Percentiles rank a stretch among this genome's conserved stretches.
phyloP scores from a whole-genome alignment of 1,140 invertebrate species.

The Augochlora pura region DNA sequence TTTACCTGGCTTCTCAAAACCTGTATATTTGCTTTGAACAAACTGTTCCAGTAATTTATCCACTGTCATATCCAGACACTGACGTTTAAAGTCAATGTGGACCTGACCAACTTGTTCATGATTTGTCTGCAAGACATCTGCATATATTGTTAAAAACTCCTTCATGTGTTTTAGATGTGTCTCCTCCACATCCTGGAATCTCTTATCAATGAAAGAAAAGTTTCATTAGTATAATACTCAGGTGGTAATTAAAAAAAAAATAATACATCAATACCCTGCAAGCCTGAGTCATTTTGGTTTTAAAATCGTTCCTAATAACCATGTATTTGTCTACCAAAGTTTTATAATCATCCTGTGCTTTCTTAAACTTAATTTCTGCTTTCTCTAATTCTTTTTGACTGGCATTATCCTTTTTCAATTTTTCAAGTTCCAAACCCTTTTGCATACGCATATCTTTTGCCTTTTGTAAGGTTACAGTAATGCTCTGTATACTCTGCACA shows the following conservation, averaged over 20 bases:
- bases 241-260: not conserved
- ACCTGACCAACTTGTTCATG: constrained; percentile 94
- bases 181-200: constrained; percentile 97
- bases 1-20: constrained; percentile 94
- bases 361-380: constrained; percentile 94
- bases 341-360: constrained; percentile 96
- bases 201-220: constrained; percentile 78
- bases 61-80: constrained; percentile 94
- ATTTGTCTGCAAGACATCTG: constrained; percentile 92
- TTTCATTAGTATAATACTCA: constrained; percentile 27
- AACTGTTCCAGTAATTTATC: constrained; percentile 95
- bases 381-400: constrained; percentile 96
- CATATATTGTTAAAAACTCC: constrained; percentile 94
- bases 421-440: constrained; percentile 91
- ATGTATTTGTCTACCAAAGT: constrained; percentile 93
- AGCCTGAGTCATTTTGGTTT: constrained; percentile 95
- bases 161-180: constrained; percentile 96
- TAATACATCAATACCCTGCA: constrained; percentile 85
- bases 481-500: constrained; percentile 93
- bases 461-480: constrained; percentile 92
- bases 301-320: constrained; percentile 93
- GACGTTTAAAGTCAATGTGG: constrained; percentile 93
- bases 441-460: constrained; percentile 94
- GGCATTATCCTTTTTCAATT: constrained; percentile 93
- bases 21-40: constrained; percentile 93